Evolutionary conservation across 2,888 invertebrate species (phyloP).

Genomic region (Branchellion lobata): DNA sequence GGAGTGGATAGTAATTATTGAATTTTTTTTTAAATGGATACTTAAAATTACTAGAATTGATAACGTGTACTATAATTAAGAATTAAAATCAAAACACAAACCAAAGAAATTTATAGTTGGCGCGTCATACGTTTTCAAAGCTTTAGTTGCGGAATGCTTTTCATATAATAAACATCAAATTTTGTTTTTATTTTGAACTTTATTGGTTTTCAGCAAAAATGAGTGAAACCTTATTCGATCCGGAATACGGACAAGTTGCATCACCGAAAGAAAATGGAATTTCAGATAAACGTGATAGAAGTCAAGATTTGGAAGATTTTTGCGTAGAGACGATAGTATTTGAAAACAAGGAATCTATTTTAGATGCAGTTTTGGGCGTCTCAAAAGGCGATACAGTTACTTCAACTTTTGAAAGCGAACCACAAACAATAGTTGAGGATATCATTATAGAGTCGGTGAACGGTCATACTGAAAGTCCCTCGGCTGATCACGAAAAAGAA

Average conservation of each 20-base stretch:
- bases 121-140: constrained; percentile 12
- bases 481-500: background rate
- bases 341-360: constrained; percentile 9
- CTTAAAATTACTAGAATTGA: background rate
- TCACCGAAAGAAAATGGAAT: constrained; percentile 1
- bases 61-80: background rate
- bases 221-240: background rate
- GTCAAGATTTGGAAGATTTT: constrained; percentile 4
- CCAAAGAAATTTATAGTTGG: constrained; percentile 15
- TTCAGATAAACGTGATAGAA: background rate
- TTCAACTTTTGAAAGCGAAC: background rate
- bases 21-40: background rate
- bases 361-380: background rate
- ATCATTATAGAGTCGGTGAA: background rate
- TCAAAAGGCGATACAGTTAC: background rate
- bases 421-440: background rate
- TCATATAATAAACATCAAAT: too few species aligned
- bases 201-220: background rate
- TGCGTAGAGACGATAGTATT: constrained; percentile 6
- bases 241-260: background rate
- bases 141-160: background rate
- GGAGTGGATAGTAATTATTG: background rate
- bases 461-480: background rate
- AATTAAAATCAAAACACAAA: too few species aligned
- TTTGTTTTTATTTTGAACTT: too few species aligned